These are phyloP conservation scores for Carettochelys insculpta DNA, from an alignment of 2,113 vertebrate genomes.

Conservation along the genomic window DNA sequence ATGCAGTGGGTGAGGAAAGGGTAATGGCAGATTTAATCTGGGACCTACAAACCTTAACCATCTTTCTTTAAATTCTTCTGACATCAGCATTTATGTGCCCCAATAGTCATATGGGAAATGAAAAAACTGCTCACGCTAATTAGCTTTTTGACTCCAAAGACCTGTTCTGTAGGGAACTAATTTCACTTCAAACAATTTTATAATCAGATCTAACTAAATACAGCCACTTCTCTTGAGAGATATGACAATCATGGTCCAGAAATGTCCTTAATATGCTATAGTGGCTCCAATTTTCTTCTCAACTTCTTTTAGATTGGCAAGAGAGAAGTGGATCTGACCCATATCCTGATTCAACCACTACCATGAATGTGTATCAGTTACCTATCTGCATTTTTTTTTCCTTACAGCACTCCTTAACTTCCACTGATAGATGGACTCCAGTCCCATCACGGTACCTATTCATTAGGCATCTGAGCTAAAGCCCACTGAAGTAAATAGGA, in stretches of 20 bases:
- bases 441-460: neutral
- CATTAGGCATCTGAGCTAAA: neutral
- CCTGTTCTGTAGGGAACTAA: neutral
- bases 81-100: neutral
- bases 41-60: neutral
- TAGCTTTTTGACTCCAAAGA: neutral
- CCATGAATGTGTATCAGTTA: neutral
- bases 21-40: neutral
- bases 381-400: neutral
- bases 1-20: neutral
- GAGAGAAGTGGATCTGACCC: neutral
- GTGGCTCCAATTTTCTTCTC: fast-evolving
- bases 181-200: neutral
- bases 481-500: neutral
- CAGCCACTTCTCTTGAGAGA: neutral
- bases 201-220: neutral
- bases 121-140: neutral
- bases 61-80: neutral
- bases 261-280: neutral
- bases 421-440: neutral
- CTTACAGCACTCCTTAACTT: neutral
- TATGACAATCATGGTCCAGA: neutral
- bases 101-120: neutral
- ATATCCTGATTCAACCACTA: neutral
- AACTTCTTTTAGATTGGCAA: neutral